These are phyloP conservation scores for Theodoxus fluviatilis DNA, from an alignment of 2,888 invertebrate species.

Conservation along the genomic window DNA sequence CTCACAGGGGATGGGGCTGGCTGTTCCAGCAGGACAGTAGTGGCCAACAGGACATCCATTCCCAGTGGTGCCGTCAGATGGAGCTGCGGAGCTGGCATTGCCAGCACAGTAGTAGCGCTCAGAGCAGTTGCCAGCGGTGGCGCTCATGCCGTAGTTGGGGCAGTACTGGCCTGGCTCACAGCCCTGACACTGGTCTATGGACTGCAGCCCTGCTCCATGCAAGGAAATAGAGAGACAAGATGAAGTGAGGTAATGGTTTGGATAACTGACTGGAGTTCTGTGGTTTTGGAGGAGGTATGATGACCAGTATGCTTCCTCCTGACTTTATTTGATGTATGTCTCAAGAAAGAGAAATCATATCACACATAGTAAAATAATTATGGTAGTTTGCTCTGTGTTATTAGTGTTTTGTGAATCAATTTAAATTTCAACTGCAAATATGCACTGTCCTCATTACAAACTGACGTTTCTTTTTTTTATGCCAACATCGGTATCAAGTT, in stretches of 20 bases:
- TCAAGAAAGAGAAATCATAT: too few relatives aligned
- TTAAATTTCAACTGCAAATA: too few relatives aligned
- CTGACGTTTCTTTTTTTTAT: too few relatives aligned
- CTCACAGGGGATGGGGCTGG: constrained; percentile 46
- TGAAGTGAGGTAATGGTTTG: too few relatives aligned
- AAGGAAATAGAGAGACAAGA: too few relatives aligned
- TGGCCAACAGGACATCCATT: constrained; percentile 49
- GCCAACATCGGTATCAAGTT: too few relatives aligned
- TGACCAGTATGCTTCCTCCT: background rate
- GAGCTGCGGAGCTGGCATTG: constrained; percentile 42
- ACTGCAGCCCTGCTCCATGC: constrained; percentile 49
- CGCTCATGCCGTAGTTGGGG: constrained; percentile 45
- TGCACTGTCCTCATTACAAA: too few relatives aligned
- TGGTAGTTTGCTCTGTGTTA: too few relatives aligned
- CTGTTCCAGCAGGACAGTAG: constrained; percentile 55
- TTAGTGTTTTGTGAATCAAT: too few relatives aligned
- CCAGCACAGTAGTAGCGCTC: constrained; percentile 50
- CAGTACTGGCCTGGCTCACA: constrained; percentile 59
- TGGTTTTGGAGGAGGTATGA: background rate
- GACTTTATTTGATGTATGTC: too few relatives aligned
- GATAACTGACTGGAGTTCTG: background rate
- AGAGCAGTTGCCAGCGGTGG: constrained; percentile 50
- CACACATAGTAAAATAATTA: too few relatives aligned
- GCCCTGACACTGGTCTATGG: constrained; percentile 46
- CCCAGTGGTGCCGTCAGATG: constrained; percentile 49